These are phyloP conservation scores for Eupithecia centaureata DNA, from an alignment of 2,888 invertebrate genomes.

Conservation along the genomic window DNA sequence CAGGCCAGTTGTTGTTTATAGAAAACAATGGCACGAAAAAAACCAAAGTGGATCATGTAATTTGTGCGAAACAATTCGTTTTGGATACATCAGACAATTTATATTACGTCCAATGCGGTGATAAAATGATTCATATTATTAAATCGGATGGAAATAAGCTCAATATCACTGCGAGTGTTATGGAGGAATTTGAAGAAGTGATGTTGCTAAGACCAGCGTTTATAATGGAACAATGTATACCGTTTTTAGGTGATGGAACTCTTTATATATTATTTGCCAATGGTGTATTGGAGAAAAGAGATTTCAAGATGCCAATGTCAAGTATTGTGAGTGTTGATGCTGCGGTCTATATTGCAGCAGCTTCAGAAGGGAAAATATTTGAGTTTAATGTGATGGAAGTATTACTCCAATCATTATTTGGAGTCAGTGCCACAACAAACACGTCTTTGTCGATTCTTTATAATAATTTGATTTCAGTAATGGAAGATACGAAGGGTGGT, in stretches of 20 bases:
- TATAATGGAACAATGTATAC: slow-evolving; percentile 66
- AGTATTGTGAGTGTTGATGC: slow-evolving; percentile 69
- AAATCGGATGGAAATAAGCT: slow-evolving; percentile 51
- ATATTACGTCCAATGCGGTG: slow-evolving; percentile 64
- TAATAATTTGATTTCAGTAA: slow-evolving; percentile 62
- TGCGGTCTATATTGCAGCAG: slow-evolving; percentile 64
- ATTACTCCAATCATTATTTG: slow-evolving; percentile 64
- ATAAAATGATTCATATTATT: slow-evolving; percentile 57
- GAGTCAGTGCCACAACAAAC: slow-evolving; percentile 48
- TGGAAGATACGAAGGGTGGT: slow-evolving; percentile 56
- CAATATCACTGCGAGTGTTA: slow-evolving; percentile 51
- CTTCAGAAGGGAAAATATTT: slow-evolving; percentile 67
- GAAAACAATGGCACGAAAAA: slow-evolving; percentile 54
- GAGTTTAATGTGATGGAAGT: slow-evolving; percentile 72
- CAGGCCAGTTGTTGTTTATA: neutral
- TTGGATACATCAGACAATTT: slow-evolving; percentile 69
- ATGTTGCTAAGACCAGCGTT: slow-evolving; percentile 66
- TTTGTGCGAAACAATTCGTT: slow-evolving; percentile 68
- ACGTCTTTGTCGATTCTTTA: slow-evolving; percentile 49
- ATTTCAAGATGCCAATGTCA: slow-evolving; percentile 56
- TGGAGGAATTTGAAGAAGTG: slow-evolving; percentile 59
- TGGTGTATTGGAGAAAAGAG: slow-evolving; percentile 63
- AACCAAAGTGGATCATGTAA: slow-evolving; percentile 51
- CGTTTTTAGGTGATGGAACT: slow-evolving; percentile 63
- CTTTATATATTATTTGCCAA: slow-evolving; percentile 62